These are phyloP conservation scores for Pachyuromys duprasi DNA, from an alignment of 2,797 vertebrate species.

Conservation along the genomic window DNA sequence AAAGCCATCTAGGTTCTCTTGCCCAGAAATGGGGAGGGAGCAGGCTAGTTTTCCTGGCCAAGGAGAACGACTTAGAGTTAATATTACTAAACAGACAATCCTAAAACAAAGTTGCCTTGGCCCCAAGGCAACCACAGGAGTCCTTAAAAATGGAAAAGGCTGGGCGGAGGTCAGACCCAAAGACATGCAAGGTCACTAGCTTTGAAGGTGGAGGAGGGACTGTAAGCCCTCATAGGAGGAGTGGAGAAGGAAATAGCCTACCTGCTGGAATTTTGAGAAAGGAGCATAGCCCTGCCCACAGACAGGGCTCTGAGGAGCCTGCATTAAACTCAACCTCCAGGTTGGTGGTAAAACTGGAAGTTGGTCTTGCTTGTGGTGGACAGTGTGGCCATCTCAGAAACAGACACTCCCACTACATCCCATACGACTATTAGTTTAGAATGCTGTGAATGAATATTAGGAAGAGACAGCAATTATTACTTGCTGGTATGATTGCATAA, in stretches of 20 bases:
- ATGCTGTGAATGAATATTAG: not conserved
- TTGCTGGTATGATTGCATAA: not conserved
- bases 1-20: not conserved
- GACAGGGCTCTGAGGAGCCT: not conserved
- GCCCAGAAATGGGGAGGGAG: not conserved
- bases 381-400: not conserved
- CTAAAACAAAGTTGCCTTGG: not conserved
- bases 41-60: not conserved
- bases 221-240: not conserved
- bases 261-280: not conserved
- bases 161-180: not conserved
- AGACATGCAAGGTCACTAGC: not conserved
- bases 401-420: not conserved
- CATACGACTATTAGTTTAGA: not conserved
- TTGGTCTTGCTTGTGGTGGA: not conserved
- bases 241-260: not conserved
- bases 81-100: not conserved
- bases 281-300: not conserved
- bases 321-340: not conserved
- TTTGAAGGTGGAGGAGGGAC: not conserved
- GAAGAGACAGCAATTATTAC: slow-evolving; percentile 12
- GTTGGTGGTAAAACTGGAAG: not conserved
- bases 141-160: not conserved
- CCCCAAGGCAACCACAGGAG: not conserved
- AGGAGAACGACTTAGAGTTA: not conserved